Base-by-base conservation (phyloP, 1,140 invertebrate species). In the Acyrthosiphon pisum region DNA sequence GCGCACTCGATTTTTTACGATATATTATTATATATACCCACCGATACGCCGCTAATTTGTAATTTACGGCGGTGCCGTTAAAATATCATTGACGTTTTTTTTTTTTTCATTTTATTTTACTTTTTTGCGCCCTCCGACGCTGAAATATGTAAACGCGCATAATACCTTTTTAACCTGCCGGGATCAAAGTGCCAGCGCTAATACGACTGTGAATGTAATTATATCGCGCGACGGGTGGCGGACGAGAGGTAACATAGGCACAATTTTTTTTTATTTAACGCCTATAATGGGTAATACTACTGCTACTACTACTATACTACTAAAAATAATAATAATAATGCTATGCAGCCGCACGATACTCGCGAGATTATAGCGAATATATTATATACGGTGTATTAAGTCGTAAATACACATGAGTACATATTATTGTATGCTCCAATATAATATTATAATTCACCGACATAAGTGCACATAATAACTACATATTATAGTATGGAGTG, bases 111-210 rank as follows among this genome's bases (percentile, higher is more conserved):
- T 41, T 41, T 41, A 30, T 46, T 46, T 46, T 46, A 60, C 30
- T 68, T 68, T 60, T 68, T 30, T 68, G 11, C 60, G 9, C 30
- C 81, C 37, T 23, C 81, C 81, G 22, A 84, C 22, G 22, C 81
- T 84, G 81, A 84, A 84, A 84, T 84, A 84, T 84, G 35, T 84
- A 84, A 37, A 41, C 37, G 37, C 81, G 37, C 37, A 84, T 84
- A 84, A 84, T 84, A 84, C 81, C 81, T 84, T 84, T 84, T 84
- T 84, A 84, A 41, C 37, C 37, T 22, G 60, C 60, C 26, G 60
- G 81, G 35, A 84, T 84, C 81, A 81, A 81, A 81, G 76, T 81
- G 76, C 35, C 0, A n/a, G 35, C 76, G 35, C n/a, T 81, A 81
- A 81, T 81, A 81, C 20, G 8, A 41, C 81, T 84, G 37, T 23